phyloP scores from a whole-genome alignment of 2,113 vertebrate genomes.

The Opisthocomus hoazin region DNA sequence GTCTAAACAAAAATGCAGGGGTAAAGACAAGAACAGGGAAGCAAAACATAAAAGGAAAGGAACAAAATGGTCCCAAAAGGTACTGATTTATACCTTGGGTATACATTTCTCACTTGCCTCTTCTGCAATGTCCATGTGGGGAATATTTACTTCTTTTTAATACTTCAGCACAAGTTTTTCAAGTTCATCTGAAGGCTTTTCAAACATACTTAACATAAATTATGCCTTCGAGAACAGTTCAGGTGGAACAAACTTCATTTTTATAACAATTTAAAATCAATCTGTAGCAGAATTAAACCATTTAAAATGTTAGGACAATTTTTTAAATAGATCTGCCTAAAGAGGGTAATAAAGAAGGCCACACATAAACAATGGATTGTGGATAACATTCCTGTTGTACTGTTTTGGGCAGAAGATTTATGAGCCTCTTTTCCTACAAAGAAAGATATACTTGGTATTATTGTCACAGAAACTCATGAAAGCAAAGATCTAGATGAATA shows the following conservation, averaged over 20 bases:
- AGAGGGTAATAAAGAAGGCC: not conserved
- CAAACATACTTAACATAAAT: not conserved
- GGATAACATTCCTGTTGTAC: not conserved
- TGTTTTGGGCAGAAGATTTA: not conserved
- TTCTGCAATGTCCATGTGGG: not conserved
- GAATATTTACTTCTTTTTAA: not conserved
- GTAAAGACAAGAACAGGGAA: not conserved
- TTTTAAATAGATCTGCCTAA: not conserved
- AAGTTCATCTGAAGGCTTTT: not conserved
- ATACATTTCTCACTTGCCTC: not conserved
- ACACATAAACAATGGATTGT: not conserved
- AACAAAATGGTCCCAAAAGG: not conserved
- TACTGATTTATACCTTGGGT: not conserved
- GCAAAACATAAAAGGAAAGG: not conserved
- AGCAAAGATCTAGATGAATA: not conserved
- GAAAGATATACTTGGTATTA: not conserved
- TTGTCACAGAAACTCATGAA: not conserved
- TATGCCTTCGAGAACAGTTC: not conserved
- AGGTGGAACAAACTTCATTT: not conserved
- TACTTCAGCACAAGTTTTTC: not conserved
- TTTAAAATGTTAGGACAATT: not conserved
- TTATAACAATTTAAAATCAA: not conserved
- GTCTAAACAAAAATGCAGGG: not conserved
- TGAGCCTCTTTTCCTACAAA: not conserved
- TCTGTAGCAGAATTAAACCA: not conserved